Evolutionary conservation across 2,888 invertebrate genomes (phyloP).

Genomic region (Cheiracanthium punctorium): DNA sequence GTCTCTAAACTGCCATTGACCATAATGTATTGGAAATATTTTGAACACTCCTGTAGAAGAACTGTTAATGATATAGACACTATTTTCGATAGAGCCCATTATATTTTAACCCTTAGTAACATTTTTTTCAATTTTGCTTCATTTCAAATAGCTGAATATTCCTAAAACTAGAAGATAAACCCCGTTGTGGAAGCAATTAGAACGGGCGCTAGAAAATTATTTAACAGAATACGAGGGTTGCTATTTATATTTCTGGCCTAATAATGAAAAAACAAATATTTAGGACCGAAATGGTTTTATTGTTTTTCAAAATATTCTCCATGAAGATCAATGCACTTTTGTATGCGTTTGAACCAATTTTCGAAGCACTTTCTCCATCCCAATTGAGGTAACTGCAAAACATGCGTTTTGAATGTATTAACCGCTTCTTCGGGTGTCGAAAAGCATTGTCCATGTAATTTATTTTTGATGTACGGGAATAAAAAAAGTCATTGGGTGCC

Average conservation of each 20-base stretch:
- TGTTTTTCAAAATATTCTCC: neutral
- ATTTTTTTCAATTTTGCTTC: too few species aligned
- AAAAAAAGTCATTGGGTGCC: neutral
- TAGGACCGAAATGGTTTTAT: neutral
- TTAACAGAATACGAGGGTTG: neutral
- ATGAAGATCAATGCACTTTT: neutral
- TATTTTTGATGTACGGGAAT: neutral
- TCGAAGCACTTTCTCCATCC: neutral
- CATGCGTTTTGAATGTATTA: neutral
- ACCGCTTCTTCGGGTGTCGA: neutral
- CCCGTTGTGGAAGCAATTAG: too few species aligned
- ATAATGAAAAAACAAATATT: neutral
- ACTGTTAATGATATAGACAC: too few species aligned
- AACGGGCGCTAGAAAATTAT: too few species aligned
- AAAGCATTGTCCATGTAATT: neutral
- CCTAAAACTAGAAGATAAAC: too few species aligned
- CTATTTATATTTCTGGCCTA: conserved; percentile 8
- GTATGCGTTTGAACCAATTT: too few species aligned
- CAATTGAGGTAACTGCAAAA: neutral
- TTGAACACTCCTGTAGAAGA: too few species aligned
- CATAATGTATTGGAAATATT: too few species aligned
- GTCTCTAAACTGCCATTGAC: too few species aligned
- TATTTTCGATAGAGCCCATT: too few species aligned
- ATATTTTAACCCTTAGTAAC: too few species aligned
- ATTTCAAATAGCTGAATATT: too few species aligned